Base-by-base conservation (phyloP, 1,140 invertebrate species). In the Gonatopus flavifemur region DNA sequence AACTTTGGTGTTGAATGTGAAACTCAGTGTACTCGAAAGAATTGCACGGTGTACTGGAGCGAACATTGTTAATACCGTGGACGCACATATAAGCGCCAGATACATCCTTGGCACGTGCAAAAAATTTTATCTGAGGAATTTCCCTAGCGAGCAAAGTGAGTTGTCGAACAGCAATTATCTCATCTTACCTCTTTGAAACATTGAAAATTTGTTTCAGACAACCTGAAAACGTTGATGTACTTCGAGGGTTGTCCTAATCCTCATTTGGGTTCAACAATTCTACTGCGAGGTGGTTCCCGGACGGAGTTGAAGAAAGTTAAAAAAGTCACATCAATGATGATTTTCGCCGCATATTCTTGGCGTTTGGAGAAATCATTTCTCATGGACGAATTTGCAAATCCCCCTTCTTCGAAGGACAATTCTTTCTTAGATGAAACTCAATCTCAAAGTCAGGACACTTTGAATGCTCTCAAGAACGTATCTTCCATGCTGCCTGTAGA, bases 271-370 rank as follows among this genome's bases (percentile, higher is more conserved):
- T 94, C 91, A 63, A 95, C 94, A 1, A 88, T 98, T 22, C 68
- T 97, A 6, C 69, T 99, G 1, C 83, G 93, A 24, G 96, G 96
- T 0, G 88, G 83, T 3, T 82, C 84, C 0, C 74, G 85, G 39
- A 67, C 77, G 7, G 95, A 98, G 73, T 78, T 98, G 6, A 82
- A 84, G 9, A 83, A 85, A 67, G 84, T 96, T 0, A 98, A 98
- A 71, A 82, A 83, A 48, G 89, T 96, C 0, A 84, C 89, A 0
- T 85, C 84, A 16, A 88, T 89, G 52, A 84, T 96, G 78, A 82
- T 95, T 0, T 90, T 93, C 62, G 86, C 91, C 0, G 84, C 85
- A n/a, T 97, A 98, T 67, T 95, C 95, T 57, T 93, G 91, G 85
- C 83, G 90, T 45, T 74, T 97, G 3, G 95, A 98, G 78, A 89